Base-by-base conservation (phyloP, 2,888 invertebrate species). In the Yponomeuta malinellus region DNA sequence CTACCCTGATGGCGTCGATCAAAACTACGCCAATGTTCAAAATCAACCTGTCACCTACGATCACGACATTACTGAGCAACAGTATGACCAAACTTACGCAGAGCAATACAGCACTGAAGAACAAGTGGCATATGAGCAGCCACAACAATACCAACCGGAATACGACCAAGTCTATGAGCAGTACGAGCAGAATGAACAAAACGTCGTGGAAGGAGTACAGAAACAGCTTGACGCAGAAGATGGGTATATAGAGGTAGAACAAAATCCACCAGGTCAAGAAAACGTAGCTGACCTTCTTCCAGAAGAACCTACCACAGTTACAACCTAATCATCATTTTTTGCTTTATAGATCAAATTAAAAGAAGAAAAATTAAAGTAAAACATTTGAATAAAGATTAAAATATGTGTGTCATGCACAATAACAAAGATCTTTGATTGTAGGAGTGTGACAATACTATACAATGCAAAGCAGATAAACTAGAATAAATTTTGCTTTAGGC, bases 41-140 rank as follows among this genome's bases (percentile, higher is more conserved):
- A 59, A 59, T 15, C 52, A 59, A 59, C 52, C 52, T 15, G 15
- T 59, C 52, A 5, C 52, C 15, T 59, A 59, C 5, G 43, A 67
- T n/a, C 48, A 70, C 29, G 59, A 29, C 15, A 59, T 59, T 69
- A 68, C 71, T 71, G 71, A 69, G n/a, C 79, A 83, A 72, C 80
- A 75, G 8, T 88, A 88, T 72, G 89, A 90, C 74, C 87, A 81
- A 72, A 81, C 75, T 74, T 89, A 89, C 71, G 82, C 83, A 73
- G 81, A 88, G 72, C 88, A 90, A 75, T 88, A 89, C 37, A 33
- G 31, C 70, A 73, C 69, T n/a, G 74, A 76, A 65, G 73, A 77
- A 64, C 74, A 75, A 69, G 73, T 74, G 48, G 72, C 74, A 37
- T 72, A 74, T 63, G 71, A 67, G 59, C 73, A 77, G 70, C 67